Evolutionary conservation across 2,797 vertebrate genomes (phyloP).

Genomic region (Holocentrus rufus): DNA sequence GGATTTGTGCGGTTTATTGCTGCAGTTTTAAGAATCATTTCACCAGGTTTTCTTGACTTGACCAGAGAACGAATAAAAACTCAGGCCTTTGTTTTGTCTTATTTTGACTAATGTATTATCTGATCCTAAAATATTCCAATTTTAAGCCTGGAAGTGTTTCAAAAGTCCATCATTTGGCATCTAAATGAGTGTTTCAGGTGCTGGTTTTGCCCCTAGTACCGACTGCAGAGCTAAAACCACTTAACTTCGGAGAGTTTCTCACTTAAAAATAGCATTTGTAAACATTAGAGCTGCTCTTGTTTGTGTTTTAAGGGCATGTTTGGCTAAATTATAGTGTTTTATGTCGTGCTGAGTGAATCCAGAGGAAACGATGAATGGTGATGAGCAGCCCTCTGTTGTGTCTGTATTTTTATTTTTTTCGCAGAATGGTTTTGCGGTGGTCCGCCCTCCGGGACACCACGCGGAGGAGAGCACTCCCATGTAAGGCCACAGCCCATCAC

Average conservation of each 20-base stretch:
- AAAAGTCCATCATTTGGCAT: too few species aligned
- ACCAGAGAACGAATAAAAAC: too few species aligned
- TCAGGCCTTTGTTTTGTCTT: too few species aligned
- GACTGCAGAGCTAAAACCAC: too few species aligned
- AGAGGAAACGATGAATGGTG: background rate
- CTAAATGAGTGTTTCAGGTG: too few species aligned
- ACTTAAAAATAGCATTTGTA: background rate
- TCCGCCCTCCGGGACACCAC: slow-evolving; percentile 96
- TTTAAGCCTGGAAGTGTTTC: too few species aligned
- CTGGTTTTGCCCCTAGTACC: too few species aligned
- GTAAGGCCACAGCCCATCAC: slow-evolving; percentile 82
- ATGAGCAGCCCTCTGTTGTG: slow-evolving; percentile 22
- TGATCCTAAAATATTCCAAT: too few species aligned
- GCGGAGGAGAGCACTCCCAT: slow-evolving; percentile 98
- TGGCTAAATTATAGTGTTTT: slow-evolving; percentile 4
- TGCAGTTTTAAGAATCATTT: too few species aligned
- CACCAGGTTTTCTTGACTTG: too few species aligned
- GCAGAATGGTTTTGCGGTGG: slow-evolving; percentile 97
- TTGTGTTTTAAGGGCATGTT: slow-evolving; percentile 2
- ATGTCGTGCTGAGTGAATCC: background rate
- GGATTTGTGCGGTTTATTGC: too few species aligned
- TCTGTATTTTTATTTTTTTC: slow-evolving; percentile 34
- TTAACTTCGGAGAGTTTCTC: background rate
- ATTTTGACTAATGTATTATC: too few species aligned
- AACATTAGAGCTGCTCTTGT: background rate